Evolutionary conservation across 2,888 invertebrate species (phyloP), one percentile per base, ranked within the genome.

Genomic region (Microctonus aethiopoides): DNA sequence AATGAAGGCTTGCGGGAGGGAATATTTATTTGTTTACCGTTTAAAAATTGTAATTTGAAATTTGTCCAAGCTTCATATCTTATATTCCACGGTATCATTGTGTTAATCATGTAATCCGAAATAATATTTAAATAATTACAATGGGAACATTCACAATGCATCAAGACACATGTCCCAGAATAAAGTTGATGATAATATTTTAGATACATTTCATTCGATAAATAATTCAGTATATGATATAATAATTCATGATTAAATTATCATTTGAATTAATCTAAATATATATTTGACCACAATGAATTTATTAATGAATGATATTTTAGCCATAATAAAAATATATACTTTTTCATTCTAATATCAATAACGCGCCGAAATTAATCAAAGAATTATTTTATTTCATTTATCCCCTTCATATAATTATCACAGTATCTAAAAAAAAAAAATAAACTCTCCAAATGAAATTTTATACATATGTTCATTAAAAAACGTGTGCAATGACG

Each of bases 401-500:
- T n/a, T n/a, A n/a, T n/a, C n/a, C n/a, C n/a, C 39, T 59, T 16
- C 20, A 4, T 32, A 22, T 11, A 22, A 11, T 20, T 11, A 9
- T 56, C n/a, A 56, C 7, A 54, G 22, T 54, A 10, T 22, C 10
- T 4, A 54, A 22, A 22, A 16, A 11, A 20, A 22, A 16, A 57
- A n/a, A 29, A 57, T 16, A 16, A n/a, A n/a, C n/a, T n/a, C n/a
- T n/a, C n/a, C n/a, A n/a, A 36, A 64, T 39, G 36, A 32, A 20
- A 41, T 7, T 29, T 3, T 29, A n/a, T n/a, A n/a, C n/a, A n/a
- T n/a, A n/a, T n/a, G n/a, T n/a, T n/a, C n/a, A n/a, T n/a, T n/a
- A n/a, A n/a, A n/a, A n/a, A n/a, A n/a, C 29, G 54, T 16, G 61
- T 65, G 67, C 61, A 68, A 61, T 63, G 56, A 75, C 78, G 77